Evolutionary conservation across 2,888 invertebrate genomes (phyloP), one percentile per base, ranked within the genome.

Genomic region (Oxytorus armatus): DNA sequence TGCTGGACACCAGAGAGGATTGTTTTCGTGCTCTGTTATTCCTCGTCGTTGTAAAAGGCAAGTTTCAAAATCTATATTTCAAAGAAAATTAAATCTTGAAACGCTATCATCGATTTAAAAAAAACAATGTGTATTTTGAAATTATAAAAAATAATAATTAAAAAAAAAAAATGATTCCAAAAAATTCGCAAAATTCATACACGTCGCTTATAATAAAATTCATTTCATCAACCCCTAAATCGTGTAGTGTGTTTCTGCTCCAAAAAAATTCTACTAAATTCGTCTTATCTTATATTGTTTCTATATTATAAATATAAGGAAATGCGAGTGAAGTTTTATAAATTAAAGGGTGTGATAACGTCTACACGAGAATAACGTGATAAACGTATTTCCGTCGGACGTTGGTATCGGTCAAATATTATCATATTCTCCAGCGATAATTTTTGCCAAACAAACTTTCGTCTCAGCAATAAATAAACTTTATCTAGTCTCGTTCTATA

Each of bases 1-100:
- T 68, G 79, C 79, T 68, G 53, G 79, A 66, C 72, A 72, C 18
- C 57, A 25, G 25, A 72, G 76, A 53, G 70, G 70, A 53, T 63
- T 68, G 53, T 21, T 59, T 39, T 61, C 10, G 36, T 11, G 18
- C 65, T 42, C 65, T 42, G 59, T 11, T 11, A 21, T 75, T 53
- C 47, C 18, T 53, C 66, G n/a, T 55, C 70, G n/a, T 65, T 53
- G 18, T 47, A 18, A 14, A 65, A 49, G 61, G 77, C 55, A 63
- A 77, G 77, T 73, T 18, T 61, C 11, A n/a, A n/a, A 21, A 49
- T 51, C 36, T 23, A 51, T 18, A 36, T 47, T 18, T 1, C 0
- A 11, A 29, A n/a, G 5, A 29, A 5, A 47, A 47, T n/a, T 0
- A 11, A 3, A 10, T 16, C 0, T 63, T 25, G 10, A 23, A 44